Evolutionary conservation across 2,888 invertebrate species (phyloP), one percentile per base, ranked within the genome.

Genomic region (Loripinus fragilis): DNA sequence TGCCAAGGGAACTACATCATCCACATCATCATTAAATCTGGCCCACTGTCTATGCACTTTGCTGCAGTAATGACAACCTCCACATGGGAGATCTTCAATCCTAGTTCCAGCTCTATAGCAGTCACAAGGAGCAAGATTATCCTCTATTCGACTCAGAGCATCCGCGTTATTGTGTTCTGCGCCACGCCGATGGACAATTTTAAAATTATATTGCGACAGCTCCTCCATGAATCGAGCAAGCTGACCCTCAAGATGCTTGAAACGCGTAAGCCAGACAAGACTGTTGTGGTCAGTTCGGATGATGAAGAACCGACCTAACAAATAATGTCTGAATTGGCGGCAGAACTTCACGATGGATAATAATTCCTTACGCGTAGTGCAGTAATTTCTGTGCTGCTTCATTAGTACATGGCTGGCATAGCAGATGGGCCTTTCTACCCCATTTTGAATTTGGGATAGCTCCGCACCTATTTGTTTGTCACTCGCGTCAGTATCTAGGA

Each of bases 351-450:
- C 73, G 7, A 80, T 74, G 7, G 72, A 81, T 20, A 81, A 38
- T 20, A 82, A 33, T 52, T 83, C 78, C 17, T 65, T 74, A 0
- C 65, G 25, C 8, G 80, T 82, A 3, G 66, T 70, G 17, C 81
- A 81, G 52, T 75, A 81, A 17, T 55, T 48, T 12, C 68, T 5
- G 20, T 81, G 71, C 8, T 35, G 25, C 25, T n/a, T 23, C 0
- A 38, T 2, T 25, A 79, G 55, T 0, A 55, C 35, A 30, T 52
- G 30, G 35, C 76, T 78, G 17, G 41, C 69, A 64, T 65, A 78
- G 30, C 55, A 33, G 10, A 76, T 70, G 0, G 64, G 65, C 42
- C 50, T 52, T 42, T 70, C 65, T 10, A n/a, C 23, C 7, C 71
- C 81, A 70, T 81, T 68, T 30, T 65, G 55, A 12, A 55, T 2